Base-by-base conservation (phyloP, 2,888 invertebrate species). In the Cheilosia pagana region DNA sequence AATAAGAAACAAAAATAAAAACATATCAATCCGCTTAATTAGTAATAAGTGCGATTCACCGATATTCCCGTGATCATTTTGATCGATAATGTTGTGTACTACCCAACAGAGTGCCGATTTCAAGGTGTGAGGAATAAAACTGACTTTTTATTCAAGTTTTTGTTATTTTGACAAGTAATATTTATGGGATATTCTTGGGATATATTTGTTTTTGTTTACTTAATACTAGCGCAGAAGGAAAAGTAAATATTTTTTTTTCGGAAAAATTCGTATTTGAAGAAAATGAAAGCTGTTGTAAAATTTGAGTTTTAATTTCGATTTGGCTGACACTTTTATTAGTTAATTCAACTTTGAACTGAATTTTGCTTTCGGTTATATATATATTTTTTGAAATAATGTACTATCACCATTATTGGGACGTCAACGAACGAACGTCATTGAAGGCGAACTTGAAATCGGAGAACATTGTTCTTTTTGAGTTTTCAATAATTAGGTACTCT, bases 361-460 rank as follows among this genome's bases (percentile, higher is more conserved):
- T 41, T 35, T 19, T 14, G 10, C 6, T 19, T 50, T 25, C 43
- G 2, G 12, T 4, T 35, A 50, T 39, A 50, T n/a, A 19, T 19
- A 7, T 25, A 8, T 41, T 48, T 48, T 25, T 8, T 16, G 7
- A 8, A 25, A 63, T 21, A 57, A 55, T 41, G 57, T 31, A 7
- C 25, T 16, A 5, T 5, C 6, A 10, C n/a, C 43, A 23, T 35
- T 43, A 28, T 6, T 21, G 21, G 1, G 41, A 28, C 48, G 55
- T 25, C 63, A 48, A 65, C 21, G 48, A n/a, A n/a, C n/a, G n/a
- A n/a, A n/a, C n/a, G n/a, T n/a, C n/a, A n/a, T n/a, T n/a, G n/a
- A n/a, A n/a, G n/a, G n/a, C 31, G 57, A 75, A 75, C 65, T 65
- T 59, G 41, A 59, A 59, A 39, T 75, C 67, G 75, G 52, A 50